Evolutionary conservation across 2,888 invertebrate genomes (phyloP), one percentile per base, ranked within the genome.

Genomic region (Pasiphila rectangulata): DNA sequence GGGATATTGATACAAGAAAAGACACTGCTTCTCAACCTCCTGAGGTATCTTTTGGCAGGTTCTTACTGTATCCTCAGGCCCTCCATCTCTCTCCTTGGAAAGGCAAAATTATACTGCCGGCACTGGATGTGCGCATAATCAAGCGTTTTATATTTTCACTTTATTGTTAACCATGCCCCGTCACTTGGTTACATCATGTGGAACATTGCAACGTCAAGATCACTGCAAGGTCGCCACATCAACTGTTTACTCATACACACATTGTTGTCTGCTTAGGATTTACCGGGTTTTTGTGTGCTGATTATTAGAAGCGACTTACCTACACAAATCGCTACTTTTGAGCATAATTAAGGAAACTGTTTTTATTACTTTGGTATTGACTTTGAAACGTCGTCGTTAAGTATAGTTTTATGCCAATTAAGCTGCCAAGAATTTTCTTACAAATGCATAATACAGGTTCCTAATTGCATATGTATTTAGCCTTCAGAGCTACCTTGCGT

Each of bases 201-300:
- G 12, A 29, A 23, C 17, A 20, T 12, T 7, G 41, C 10, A 32
- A 23, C 39, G 7, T 35, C 40, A 51, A 54, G 54, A 49, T 32
- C 25, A 29, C 35, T 7, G 9, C 45, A 50, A 50, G 50, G 50
- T 41, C 45, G 34, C 30, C 3, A 30, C 49, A 40, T 41, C 49
- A 44, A 48, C 40, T 47, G n/a, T n/a, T n/a, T n/a, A n/a, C n/a
- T n/a, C n/a, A n/a, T n/a, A n/a, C n/a, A 51, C 48, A 48, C 43
- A 53, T 55, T 57, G 57, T 54, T 43, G 48, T 56, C 35, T 53
- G 23, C 35, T 29, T 9, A 15, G 23, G 41, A 37, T 45, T 15
- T 25, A 25, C 44, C 32, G 24, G 10, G 19, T 40, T 50, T 50
- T 44, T 50, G 41, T 41, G 16, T 27, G 20, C 19, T 2, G 3